Evolutionary conservation across 2,888 invertebrate genomes (phyloP), one percentile per base, ranked within the genome.

Genomic region (Ganaspis brasiliensis): DNA sequence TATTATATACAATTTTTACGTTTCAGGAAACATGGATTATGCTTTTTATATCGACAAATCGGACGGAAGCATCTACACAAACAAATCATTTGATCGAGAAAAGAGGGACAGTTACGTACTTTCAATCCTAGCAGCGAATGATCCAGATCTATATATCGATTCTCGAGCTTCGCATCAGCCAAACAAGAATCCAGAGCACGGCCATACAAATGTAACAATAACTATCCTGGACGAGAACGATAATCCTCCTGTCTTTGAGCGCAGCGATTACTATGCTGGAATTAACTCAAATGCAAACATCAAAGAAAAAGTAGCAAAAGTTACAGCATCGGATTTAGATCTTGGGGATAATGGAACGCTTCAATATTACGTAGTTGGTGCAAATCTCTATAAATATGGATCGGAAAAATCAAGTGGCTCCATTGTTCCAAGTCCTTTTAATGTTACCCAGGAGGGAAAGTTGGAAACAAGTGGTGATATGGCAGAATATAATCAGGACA

Each of bases 401-500:
- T 95, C 95, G 0, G 94, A 94, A 31, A 93, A 94, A 86, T 94
- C 96, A 24, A 96, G 96, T 3, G 97, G 97, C 0, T 97, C 97
- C 0, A 96, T 98, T 21, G 96, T 97, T 21, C 97, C 97, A 0
- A 97, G 97, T 55, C 98, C 98, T 0, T 98, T 98, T 87, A 95
- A 95, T 80, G 95, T 97, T 5, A 95, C 94, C 0, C 94, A 95
- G 72, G 94, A 94, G 83, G 96, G 97, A 82, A 92, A 94, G 90
- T 91, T 97, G 35, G 93, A 94, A 77, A 97, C 97, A 0, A 95
- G 97, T 0, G 94, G 95, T 37, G 96, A 96, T 86, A 95, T 98
- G 94, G 95, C 96, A 0, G 97, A 98, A 88, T 98, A 97, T 91
- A 96, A 96, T 88, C 97, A 97, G 86, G 97, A 97, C 88, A 93